Evolutionary conservation across 1,140 invertebrate species (phyloP).

Genomic region (Drosophila tsacasi): DNA sequence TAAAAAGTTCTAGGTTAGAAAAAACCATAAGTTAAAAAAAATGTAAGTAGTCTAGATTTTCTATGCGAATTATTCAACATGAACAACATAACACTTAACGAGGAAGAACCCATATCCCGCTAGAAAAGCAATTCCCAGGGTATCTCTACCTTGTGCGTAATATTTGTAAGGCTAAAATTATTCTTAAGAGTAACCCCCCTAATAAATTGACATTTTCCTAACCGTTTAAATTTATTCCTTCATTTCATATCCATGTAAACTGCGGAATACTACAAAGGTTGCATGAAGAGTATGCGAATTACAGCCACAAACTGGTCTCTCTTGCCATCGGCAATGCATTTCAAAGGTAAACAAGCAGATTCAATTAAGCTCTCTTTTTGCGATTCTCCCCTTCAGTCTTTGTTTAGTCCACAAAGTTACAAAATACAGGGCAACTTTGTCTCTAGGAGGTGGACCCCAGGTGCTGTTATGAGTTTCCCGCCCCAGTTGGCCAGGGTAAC

Average conservation of each 20-base stretch:
- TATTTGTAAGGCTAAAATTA: neutral
- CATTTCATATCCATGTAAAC: no score
- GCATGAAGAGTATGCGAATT: constrained; percentile 3
- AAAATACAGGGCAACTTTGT: constrained; percentile 18
- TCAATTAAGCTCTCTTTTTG: constrained; percentile 51
- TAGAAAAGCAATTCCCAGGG: neutral
- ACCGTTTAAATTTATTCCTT: neutral
- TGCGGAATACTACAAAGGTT: neutral
- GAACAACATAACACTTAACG: constrained; percentile 12
- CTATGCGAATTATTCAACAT: constrained; percentile 12
- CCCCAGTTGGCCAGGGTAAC: constrained; percentile 1
- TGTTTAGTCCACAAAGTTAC: constrained; percentile 24
- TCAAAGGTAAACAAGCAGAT: constrained; percentile 52
- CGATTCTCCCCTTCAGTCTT: constrained; percentile 5
- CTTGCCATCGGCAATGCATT: constrained; percentile 11
- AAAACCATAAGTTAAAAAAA: neutral
- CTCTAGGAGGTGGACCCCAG: constrained; percentile 9
- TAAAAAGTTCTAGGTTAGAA: neutral
- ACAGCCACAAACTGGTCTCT: constrained; percentile 34
- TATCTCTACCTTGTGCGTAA: neutral
- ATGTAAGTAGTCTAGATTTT: constrained; percentile 2
- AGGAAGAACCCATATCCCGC: neutral
- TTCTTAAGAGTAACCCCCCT: neutral
- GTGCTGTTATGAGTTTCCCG: neutral
- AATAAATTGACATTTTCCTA: constrained; percentile 42